These are phyloP conservation scores for Phoxinus phoxinus DNA, from an alignment of 2,113 vertebrate species.

Conservation along the genomic window DNA sequence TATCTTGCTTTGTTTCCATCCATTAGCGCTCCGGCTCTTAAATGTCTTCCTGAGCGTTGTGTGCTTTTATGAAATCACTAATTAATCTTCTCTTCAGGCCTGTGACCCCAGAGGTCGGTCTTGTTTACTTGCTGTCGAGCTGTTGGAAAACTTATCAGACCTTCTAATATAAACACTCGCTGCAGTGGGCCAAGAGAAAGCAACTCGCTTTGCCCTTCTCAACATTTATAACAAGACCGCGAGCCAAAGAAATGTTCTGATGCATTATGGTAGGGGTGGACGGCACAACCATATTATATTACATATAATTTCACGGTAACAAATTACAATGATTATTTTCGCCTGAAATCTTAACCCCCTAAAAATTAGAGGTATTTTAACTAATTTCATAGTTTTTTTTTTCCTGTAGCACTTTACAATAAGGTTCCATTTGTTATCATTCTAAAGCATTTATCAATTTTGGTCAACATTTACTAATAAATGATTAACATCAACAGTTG, in stretches of 20 bases:
- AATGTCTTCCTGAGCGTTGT: background rate
- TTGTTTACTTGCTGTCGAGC: background rate
- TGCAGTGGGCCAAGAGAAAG: background rate
- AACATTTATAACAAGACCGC: background rate
- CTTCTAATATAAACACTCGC: conserved; percentile 19
- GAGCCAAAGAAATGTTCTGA: background rate
- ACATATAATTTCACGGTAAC: background rate
- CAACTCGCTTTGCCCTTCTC: background rate
- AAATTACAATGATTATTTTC: background rate
- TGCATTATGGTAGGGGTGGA: background rate
- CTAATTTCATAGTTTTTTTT: too few species aligned
- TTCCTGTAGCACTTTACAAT: too few species aligned
- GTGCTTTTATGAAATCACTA: background rate
- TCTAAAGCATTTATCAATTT: too few species aligned
- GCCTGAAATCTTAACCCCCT: background rate
- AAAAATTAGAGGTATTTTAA: background rate
- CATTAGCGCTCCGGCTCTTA: conserved; percentile 3
- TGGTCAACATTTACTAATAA: too few species aligned
- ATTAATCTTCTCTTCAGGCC: conserved; percentile 36
- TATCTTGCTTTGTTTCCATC: conserved; percentile 14
- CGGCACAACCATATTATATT: background rate
- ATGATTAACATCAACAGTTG: too few species aligned
- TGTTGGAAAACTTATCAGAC: conserved; percentile 12
- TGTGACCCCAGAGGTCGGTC: background rate
- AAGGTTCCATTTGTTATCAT: too few species aligned